phyloP scores from a whole-genome alignment of 2,113 vertebrate species.

The Vidua chalybeata region DNA sequence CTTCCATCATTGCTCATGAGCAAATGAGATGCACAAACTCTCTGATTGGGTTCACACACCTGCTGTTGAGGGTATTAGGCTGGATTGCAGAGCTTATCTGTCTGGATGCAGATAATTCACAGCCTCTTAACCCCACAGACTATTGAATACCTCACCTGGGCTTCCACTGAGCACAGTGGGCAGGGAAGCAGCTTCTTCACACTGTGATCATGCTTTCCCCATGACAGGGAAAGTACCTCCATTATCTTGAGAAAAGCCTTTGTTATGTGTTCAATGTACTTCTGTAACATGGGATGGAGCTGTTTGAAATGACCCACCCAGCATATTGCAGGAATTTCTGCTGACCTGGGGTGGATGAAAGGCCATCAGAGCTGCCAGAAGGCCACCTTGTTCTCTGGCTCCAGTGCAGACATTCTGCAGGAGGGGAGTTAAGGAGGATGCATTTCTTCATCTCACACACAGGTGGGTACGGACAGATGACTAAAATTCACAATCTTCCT shows the following conservation, averaged over 20 bases:
- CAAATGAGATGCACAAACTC: neutral
- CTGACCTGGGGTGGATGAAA: neutral
- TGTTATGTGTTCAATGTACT: neutral
- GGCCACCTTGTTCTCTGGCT: neutral
- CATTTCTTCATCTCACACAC: neutral
- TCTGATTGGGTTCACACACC: neutral
- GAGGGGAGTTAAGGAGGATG: neutral
- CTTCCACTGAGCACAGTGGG: neutral
- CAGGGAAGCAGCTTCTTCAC: neutral
- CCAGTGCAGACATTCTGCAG: neutral
- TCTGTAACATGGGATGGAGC: neutral
- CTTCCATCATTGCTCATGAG: neutral
- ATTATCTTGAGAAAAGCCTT: neutral
- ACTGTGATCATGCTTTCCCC: neutral
- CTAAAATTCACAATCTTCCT: neutral
- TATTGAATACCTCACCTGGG: neutral
- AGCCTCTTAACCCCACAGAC: neutral
- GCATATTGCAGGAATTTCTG: neutral
- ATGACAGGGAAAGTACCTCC: fast-evolving
- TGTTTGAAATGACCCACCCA: fast-evolving
- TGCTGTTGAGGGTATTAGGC: neutral
- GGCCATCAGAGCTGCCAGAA: neutral
- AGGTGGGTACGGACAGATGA: fast-evolving
- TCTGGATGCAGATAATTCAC: neutral
- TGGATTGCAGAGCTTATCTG: neutral